phyloP scores from a whole-genome alignment of 2,113 vertebrate species.

The Cavia aperea region DNA sequence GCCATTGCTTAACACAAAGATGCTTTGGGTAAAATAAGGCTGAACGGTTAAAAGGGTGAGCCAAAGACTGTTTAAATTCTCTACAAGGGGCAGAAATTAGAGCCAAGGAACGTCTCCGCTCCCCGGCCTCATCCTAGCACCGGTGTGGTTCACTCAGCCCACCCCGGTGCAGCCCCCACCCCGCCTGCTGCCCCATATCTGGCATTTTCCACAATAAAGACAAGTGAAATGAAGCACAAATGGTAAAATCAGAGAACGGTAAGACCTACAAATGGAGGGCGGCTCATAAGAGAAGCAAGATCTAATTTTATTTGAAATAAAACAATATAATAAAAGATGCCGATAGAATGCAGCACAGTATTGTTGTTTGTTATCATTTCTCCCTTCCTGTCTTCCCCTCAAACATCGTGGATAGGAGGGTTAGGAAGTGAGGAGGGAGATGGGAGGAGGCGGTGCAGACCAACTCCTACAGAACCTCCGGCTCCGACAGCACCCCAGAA shows the following conservation, averaged over 20 bases:
- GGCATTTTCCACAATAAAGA: background rate
- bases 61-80: background rate
- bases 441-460: background rate
- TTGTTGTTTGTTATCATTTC: background rate
- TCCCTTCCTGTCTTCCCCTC: background rate
- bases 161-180: rapidly evolving
- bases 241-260: background rate
- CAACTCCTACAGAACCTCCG: background rate
- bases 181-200: background rate
- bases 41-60: background rate
- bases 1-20: background rate
- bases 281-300: background rate
- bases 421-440: rapidly evolving
- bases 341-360: background rate
- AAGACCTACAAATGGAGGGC: background rate
- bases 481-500: background rate
- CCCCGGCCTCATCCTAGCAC: background rate
- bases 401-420: rapidly evolving
- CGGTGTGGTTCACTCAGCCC: rapidly evolving
- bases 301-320: constrained; percentile 18
- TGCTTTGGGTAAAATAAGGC: background rate
- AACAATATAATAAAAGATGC: background rate
- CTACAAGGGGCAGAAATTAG: background rate
- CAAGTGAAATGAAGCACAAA: background rate
- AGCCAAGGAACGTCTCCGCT: background rate